Evolutionary conservation across 2,113 vertebrate genomes (phyloP).

Genomic region (Emydura subglobosa): DNA sequence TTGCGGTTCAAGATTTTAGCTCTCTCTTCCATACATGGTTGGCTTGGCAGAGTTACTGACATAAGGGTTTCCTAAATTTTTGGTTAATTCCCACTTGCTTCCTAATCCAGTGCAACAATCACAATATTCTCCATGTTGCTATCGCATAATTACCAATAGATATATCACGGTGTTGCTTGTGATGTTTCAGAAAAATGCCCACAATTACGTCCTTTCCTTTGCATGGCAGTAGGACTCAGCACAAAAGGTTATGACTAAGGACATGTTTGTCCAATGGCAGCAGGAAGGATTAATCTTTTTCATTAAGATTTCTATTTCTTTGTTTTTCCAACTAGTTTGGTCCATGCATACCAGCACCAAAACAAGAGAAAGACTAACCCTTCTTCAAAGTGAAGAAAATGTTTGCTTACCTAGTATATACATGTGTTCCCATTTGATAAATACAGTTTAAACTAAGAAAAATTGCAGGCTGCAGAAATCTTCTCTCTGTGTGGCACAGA

Average conservation of each 20-base stretch:
- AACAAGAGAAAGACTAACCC: slow-evolving; percentile 26
- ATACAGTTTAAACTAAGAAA: slow-evolving; percentile 37
- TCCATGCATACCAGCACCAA: background rate
- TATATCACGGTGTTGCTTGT: background rate
- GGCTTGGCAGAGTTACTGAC: background rate
- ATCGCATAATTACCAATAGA: background rate
- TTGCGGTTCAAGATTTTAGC: background rate
- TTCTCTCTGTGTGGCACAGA: background rate
- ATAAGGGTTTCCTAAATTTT: background rate
- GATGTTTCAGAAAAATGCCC: background rate
- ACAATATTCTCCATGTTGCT: background rate
- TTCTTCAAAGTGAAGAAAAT: slow-evolving; percentile 36
- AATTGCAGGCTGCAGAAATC: slow-evolving; percentile 19
- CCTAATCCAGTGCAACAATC: background rate
- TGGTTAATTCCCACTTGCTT: background rate
- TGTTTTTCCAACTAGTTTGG: background rate
- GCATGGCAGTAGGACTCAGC: background rate
- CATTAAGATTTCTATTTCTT: slow-evolving; percentile 21
- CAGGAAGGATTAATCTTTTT: slow-evolving; percentile 51
- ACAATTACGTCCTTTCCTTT: slow-evolving; percentile 21
- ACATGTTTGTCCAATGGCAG: slow-evolving; percentile 48
- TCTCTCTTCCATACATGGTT: background rate
- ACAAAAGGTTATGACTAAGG: slow-evolving; percentile 47
- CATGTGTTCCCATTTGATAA: slow-evolving; percentile 71
- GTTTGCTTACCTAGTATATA: slow-evolving; percentile 44